Evolutionary conservation across 2,113 vertebrate genomes (phyloP).

Genomic region (Lanius collurio): DNA sequence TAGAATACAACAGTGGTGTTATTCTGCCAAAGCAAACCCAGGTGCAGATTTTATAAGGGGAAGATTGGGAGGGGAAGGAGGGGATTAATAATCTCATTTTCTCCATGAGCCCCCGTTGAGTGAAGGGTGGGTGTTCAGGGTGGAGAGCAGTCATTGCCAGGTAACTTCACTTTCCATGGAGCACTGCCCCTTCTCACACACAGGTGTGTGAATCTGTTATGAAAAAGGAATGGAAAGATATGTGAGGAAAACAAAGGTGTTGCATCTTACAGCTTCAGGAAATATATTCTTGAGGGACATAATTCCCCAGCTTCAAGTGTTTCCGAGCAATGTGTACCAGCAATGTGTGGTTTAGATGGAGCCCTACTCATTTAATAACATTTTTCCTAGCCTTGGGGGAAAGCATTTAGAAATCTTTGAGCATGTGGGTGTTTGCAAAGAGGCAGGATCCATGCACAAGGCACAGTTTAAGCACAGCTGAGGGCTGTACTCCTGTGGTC

Average conservation of each 20-base stretch:
- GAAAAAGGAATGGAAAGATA: not conserved
- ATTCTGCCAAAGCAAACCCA: not conserved
- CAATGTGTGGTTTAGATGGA: not conserved
- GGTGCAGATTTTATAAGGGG: not conserved
- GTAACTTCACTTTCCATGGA: not conserved
- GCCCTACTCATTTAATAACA: not conserved
- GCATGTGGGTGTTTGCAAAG: not conserved
- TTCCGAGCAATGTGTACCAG: not conserved
- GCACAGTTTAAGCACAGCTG: not conserved
- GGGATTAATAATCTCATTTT: not conserved
- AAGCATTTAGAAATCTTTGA: not conserved
- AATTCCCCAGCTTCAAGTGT: not conserved
- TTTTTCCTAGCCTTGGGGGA: not conserved
- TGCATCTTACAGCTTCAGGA: not conserved
- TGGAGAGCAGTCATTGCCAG: not conserved
- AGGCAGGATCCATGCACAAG: not conserved
- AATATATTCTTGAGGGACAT: not conserved
- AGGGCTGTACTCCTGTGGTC: not conserved
- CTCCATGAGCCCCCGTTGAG: not conserved
- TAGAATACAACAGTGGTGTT: not conserved
- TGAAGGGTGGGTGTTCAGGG: fast-evolving
- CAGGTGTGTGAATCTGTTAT: not conserved
- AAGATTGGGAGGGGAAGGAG: not conserved
- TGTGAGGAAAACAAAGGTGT: not conserved
- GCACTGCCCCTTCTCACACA: not conserved